phyloP scores from a whole-genome alignment of 2,113 vertebrate species.

The Anser cygnoides region DNA sequence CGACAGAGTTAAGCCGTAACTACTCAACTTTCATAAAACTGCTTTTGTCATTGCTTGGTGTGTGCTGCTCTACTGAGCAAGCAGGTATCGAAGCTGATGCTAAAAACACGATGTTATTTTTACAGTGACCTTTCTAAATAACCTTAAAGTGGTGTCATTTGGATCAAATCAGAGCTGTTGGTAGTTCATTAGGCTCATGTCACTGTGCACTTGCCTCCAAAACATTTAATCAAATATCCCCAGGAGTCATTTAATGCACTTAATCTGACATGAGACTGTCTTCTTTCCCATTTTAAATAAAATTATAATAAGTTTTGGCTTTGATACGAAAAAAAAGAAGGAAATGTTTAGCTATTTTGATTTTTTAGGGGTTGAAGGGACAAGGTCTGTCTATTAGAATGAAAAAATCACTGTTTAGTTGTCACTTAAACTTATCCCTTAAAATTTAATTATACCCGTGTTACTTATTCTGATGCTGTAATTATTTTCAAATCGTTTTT shows the following conservation, averaged over 20 bases:
- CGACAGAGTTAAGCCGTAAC: not conserved
- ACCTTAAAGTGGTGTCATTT: not conserved
- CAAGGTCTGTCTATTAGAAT: not conserved
- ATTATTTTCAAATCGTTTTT: constrained; percentile 33
- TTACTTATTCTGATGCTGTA: not conserved
- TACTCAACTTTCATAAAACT: constrained; percentile 55
- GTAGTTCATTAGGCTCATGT: not conserved
- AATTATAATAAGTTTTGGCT: not conserved
- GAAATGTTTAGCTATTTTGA: not conserved
- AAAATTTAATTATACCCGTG: not conserved
- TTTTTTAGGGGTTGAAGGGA: not conserved
- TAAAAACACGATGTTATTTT: constrained; percentile 17
- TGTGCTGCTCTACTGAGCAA: not conserved
- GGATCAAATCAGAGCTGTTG: not conserved
- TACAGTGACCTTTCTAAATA: not conserved
- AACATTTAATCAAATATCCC: not conserved
- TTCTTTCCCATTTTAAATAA: not conserved
- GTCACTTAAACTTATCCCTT: constrained; percentile 20
- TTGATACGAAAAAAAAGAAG: not conserved
- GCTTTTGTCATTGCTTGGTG: constrained; percentile 27
- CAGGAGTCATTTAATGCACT: not conserved
- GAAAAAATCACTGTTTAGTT: constrained; percentile 26
- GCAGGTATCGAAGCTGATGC: constrained; percentile 36
- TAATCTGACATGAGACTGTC: not conserved
- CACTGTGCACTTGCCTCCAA: not conserved